Base-by-base conservation (phyloP, 1,140 invertebrate genomes). In the Aphelenchoides besseyi region DNA sequence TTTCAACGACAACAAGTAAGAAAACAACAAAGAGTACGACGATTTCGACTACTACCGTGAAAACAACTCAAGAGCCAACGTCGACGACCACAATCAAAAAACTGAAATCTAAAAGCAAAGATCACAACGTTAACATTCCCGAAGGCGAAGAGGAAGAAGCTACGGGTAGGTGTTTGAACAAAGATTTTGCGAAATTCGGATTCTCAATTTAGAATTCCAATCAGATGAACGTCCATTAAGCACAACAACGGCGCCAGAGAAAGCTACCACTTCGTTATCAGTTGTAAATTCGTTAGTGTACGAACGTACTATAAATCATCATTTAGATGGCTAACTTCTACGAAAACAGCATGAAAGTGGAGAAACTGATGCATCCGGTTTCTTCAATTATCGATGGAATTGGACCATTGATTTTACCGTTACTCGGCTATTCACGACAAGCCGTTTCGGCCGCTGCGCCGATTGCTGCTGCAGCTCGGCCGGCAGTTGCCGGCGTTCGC, bases 371-470 rank as follows among this genome's bases (percentile, higher is more conserved):
- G 55, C 5, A 5, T 59, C 55, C 55, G 5, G 55, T 59, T 23
- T 59, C 55, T 12, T 59, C 55, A 23, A 59, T 59, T 23, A 59
- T 59, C 55, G 55, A 59, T 33, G 55, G 55, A 28, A 59, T 59
- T 33, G 55, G 55, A 59, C 55, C 55, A 23, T 33, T 59, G 55
- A 59, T 59, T 33, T 23, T 59, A 8, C 55, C 55, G 18, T 23
- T 59, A 8, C 55, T 59, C 18, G 55, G 55, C 5, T 59, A 29
- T 33, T 8, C 5, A 8, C 55, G 55, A 5, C 55, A 59, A 59
- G 18, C 55, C 55, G 55, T 33, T 59, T 5, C 55, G 5, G 55
- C 5, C 18, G 18, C 18, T 33, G 5, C 23, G 26, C 5, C 5
- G 5, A 5, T 23, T 8, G 55, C 55, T 8, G 55, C 55, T 5